A percentile compares a stretch with the other conserved stretches of the same genome.
These are phyloP conservation scores for Caenorhabditis drosophilae DNA, from an alignment of 2,888 invertebrate genomes.

Conservation along the genomic window DNA sequence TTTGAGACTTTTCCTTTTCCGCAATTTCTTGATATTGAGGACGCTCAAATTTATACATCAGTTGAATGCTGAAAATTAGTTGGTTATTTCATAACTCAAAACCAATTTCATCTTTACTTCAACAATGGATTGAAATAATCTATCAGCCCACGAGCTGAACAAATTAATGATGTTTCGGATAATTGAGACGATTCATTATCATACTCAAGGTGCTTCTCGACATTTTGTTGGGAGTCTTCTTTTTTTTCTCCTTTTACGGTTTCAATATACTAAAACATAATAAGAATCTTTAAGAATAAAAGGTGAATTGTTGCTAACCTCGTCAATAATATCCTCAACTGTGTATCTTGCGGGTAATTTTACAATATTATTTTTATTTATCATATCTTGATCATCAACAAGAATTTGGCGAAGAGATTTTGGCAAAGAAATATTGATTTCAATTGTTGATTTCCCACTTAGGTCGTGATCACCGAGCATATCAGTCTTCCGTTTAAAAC, in stretches of 20 bases:
- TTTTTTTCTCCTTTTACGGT: slow-evolving; percentile 12
- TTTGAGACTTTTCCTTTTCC: slow-evolving; percentile 13
- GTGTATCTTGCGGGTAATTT: slow-evolving; percentile 13
- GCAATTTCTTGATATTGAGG: slow-evolving; percentile 23
- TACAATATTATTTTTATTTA: slow-evolving; percentile 10
- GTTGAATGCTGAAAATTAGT: slow-evolving; percentile 31
- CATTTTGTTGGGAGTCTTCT: too few species aligned
- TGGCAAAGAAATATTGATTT: slow-evolving; percentile 15
- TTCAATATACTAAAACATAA: slow-evolving; percentile 36
- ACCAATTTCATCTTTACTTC: too few species aligned
- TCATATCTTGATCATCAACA: slow-evolving; percentile 24
- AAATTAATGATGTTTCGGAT: too few species aligned
- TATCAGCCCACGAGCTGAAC: slow-evolving; percentile 15
- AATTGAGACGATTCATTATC: too few species aligned
- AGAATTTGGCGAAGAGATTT: slow-evolving; percentile 21
- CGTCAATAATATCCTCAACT: slow-evolving; percentile 21
- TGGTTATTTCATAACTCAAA: too few species aligned
- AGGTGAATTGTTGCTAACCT: slow-evolving; percentile 12
- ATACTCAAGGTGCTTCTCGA: slow-evolving; percentile 34
- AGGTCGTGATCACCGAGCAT: not conserved
- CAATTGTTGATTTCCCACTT: not conserved
- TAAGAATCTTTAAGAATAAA: too few species aligned
- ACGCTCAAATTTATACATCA: slow-evolving; percentile 41
- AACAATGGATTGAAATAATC: slow-evolving; percentile 39
- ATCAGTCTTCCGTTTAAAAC: slow-evolving; percentile 3